A percentile compares a stretch with the other conserved stretches of the same genome.
Evolutionary conservation across 1,140 invertebrate genomes (phyloP).

Genomic region (Campoletis sonorensis): DNA sequence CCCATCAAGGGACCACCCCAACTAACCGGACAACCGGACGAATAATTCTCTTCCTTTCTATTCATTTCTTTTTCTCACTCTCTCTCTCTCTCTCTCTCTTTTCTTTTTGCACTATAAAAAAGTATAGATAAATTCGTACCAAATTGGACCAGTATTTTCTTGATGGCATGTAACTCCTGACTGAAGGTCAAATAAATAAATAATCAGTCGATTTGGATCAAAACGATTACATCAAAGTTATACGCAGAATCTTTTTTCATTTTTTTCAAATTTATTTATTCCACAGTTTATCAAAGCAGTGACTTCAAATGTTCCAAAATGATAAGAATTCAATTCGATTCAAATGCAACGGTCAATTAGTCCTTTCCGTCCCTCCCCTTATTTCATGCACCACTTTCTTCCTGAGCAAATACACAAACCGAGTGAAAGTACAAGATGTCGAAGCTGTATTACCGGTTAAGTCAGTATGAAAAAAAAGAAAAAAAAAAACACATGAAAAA

Average conservation of each 20-base stretch:
- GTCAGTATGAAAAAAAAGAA: background rate
- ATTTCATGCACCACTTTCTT: slow-evolving; percentile 6
- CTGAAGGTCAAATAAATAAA: background rate
- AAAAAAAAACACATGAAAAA: too few relatives aligned
- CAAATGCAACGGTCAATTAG: slow-evolving; percentile 1
- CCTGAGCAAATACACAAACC: background rate
- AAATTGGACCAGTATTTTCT: background rate
- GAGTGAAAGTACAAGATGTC: background rate
- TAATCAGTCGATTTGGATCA: too few relatives aligned
- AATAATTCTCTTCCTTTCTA: slow-evolving; percentile 51
- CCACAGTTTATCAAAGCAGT: too few relatives aligned
- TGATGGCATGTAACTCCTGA: background rate
- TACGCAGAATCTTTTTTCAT: too few relatives aligned
- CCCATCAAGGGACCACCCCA: slow-evolving; percentile 68
- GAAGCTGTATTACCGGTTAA: background rate
- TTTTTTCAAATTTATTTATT: too few relatives aligned
- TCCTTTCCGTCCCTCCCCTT: background rate
- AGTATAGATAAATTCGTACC: slow-evolving; percentile 5
- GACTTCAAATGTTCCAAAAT: too few relatives aligned
- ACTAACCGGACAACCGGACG: slow-evolving; percentile 62
- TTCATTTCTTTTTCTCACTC: background rate
- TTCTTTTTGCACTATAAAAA: slow-evolving; percentile 1
- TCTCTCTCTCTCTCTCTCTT: slow-evolving; percentile 50
- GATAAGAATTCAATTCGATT: background rate
- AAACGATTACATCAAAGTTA: too few relatives aligned